phyloP scores from a whole-genome alignment of 2,797 vertebrate genomes.

The Luscinia luscinia region DNA sequence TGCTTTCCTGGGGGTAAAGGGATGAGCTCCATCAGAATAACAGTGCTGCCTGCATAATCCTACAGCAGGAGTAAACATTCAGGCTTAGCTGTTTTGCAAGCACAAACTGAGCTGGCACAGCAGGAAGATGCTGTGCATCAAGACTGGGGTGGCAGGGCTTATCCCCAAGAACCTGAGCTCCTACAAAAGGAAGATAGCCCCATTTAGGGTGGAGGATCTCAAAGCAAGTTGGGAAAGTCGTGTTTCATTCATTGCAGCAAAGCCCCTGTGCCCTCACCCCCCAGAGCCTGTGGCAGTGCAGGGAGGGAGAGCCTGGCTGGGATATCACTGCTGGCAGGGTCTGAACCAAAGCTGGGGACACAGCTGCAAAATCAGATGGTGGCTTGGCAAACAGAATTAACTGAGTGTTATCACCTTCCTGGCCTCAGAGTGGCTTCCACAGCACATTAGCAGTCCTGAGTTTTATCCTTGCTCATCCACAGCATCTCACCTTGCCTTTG shows the following conservation, averaged over 20 bases:
- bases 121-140: not conserved
- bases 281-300: accelerated
- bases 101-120: not conserved
- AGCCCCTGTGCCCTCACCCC: not conserved
- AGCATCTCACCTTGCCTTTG: not conserved
- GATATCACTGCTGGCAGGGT: not conserved
- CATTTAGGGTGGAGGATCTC: not conserved
- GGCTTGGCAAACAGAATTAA: not conserved
- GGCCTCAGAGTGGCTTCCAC: not conserved
- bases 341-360: not conserved
- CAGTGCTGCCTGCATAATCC: slow-evolving; percentile 32
- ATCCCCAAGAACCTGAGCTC: not conserved
- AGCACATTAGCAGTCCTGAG: not conserved
- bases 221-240: not conserved
- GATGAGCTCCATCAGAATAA: not conserved
- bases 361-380: not conserved
- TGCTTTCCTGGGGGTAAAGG: slow-evolving; percentile 10
- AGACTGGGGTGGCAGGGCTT: not conserved
- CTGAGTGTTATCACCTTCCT: not conserved
- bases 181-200: not conserved
- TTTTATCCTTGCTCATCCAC: not conserved
- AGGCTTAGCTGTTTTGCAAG: not conserved
- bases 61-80: not conserved
- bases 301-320: not conserved
- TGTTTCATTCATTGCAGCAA: not conserved